Evolutionary conservation across 2,888 invertebrate species (phyloP).

Genomic region (Reticulitermes lucifugus): DNA sequence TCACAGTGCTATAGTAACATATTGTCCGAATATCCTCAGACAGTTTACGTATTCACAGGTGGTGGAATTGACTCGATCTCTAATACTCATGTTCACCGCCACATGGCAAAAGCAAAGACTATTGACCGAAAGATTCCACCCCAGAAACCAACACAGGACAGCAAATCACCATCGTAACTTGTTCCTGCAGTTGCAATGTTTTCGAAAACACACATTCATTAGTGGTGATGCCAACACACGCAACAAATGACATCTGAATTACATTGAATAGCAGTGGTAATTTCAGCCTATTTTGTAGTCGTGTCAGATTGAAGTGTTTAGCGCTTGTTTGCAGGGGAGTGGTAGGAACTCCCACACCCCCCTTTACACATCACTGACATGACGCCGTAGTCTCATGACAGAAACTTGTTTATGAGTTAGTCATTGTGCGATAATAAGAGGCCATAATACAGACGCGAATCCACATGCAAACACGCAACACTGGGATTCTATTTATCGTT

Average conservation of each 20-base stretch:
- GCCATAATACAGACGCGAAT: neutral
- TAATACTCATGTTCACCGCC: neutral
- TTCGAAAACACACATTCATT: conserved; percentile 39
- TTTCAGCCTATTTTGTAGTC: conserved; percentile 29
- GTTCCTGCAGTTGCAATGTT: conserved; percentile 5
- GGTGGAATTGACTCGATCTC: neutral
- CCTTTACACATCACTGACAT: neutral
- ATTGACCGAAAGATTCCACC: neutral
- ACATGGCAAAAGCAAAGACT: neutral
- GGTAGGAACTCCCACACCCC: neutral
- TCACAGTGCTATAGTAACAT: neutral
- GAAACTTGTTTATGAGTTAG: conserved; percentile 7
- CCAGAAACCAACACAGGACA: neutral
- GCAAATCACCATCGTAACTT: neutral
- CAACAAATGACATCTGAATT: conserved; percentile 37
- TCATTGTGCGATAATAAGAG: neutral
- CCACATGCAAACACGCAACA: neutral
- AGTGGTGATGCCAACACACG: conserved; percentile 20
- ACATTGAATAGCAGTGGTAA: conserved; percentile 36
- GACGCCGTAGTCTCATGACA: neutral
- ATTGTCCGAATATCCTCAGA: neutral
- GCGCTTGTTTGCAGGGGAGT: conserved; percentile 1
- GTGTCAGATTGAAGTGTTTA: conserved; percentile 26
- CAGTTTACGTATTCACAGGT: neutral
- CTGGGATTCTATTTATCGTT: too few relatives aligned